phyloP scores from a whole-genome alignment of 2,113 vertebrate genomes.

The Microcebus griseorufus region DNA sequence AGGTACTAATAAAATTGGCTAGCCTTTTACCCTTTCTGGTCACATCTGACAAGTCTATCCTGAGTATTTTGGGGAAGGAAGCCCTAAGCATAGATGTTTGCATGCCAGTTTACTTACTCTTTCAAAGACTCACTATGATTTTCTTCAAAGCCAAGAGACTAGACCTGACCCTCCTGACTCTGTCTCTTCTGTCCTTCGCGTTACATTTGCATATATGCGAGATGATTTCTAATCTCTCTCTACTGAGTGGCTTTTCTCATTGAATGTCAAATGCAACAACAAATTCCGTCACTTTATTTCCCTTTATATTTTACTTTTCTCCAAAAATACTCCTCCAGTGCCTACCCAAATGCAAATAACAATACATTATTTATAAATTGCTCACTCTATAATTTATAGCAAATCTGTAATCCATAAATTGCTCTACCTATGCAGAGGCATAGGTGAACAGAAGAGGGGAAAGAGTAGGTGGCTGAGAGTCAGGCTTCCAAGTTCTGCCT shows the following conservation, averaged over 20 bases:
- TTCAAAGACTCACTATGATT: not conserved
- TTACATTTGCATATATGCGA: not conserved
- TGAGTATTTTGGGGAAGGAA: not conserved
- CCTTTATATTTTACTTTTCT: not conserved
- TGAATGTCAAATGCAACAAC: constrained; percentile 10
- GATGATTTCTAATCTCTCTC: not conserved
- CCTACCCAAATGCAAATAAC: not conserved
- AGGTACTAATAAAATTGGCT: no score
- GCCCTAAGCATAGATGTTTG: not conserved
- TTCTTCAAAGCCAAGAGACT: not conserved
- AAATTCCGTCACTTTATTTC: not conserved
- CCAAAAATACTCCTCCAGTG: not conserved
- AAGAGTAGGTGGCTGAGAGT: not conserved
- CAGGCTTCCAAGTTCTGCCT: fast-evolving
- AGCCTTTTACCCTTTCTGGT: not conserved
- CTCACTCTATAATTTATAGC: not conserved
- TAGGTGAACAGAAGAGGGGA: not conserved
- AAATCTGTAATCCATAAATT: not conserved
- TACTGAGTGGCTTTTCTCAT: not conserved
- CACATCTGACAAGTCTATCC: not conserved
- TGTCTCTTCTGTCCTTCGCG: not conserved
- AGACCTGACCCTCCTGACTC: not conserved
- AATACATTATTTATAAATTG: not conserved
- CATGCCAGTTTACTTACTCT: not conserved
- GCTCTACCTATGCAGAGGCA: not conserved